These are phyloP conservation scores for Tetragnatha montana DNA, from an alignment of 2,888 invertebrate species.

Conservation along the genomic window DNA sequence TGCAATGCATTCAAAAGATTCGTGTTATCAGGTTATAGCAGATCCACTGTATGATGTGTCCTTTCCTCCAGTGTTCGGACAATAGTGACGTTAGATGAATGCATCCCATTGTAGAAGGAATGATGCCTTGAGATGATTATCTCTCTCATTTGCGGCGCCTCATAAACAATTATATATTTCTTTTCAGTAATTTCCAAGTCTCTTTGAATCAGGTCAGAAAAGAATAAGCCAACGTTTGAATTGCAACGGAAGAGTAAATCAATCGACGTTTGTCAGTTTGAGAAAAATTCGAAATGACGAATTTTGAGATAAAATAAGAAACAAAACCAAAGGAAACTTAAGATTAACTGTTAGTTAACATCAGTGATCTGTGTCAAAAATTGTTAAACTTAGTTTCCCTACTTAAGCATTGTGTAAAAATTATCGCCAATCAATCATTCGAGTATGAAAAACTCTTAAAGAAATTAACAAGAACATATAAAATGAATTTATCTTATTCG, in stretches of 20 bases:
- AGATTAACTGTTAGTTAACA: too few relatives aligned
- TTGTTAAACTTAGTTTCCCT: too few relatives aligned
- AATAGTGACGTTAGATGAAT: not conserved
- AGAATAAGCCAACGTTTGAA: not conserved
- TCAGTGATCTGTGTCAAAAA: too few relatives aligned
- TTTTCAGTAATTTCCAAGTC: conserved; percentile 1
- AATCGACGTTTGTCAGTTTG: too few relatives aligned
- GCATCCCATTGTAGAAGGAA: conserved; percentile 8
- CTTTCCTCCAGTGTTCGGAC: not conserved
- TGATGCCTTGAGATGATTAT: conserved; percentile 1
- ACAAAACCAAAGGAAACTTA: too few relatives aligned
- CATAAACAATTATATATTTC: conserved; percentile 12
- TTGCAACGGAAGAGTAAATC: not conserved
- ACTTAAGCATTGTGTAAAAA: too few relatives aligned
- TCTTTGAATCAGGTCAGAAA: conserved; percentile 3
- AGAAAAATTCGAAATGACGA: too few relatives aligned
- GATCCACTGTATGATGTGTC: not conserved
- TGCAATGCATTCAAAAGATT: not conserved
- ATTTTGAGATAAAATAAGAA: too few relatives aligned
- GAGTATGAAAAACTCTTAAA: too few relatives aligned
- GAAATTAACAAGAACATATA: too few relatives aligned
- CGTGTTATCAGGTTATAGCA: not conserved
- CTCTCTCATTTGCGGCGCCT: conserved; percentile 7
- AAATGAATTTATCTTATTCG: too few relatives aligned
- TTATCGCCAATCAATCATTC: too few relatives aligned